These are phyloP conservation scores for Pseudopleuronectes americanus DNA, from an alignment of 2,797 vertebrate species.

Conservation along the genomic window DNA sequence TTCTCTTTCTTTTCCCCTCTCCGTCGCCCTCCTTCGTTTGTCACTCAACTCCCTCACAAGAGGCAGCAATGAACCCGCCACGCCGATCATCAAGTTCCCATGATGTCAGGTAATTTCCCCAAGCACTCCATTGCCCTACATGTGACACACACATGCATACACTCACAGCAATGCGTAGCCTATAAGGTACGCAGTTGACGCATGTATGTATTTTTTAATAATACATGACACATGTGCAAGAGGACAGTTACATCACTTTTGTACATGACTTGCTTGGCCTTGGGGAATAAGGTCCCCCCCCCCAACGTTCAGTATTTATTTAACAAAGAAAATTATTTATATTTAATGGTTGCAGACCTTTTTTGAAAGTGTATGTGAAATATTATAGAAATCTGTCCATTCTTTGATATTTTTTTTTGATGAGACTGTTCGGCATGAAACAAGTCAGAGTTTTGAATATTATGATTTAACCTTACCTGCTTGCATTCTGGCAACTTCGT, in stretches of 20 bases:
- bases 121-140: constrained; percentile 26
- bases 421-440: too few relatives aligned
- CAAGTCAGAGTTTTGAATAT: too few relatives aligned
- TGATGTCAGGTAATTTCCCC: constrained; percentile 80
- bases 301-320: not conserved
- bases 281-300: not conserved
- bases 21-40: not conserved
- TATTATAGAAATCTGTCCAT: not conserved
- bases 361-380: not conserved
- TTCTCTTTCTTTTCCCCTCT: not conserved
- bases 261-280: constrained; percentile 10
- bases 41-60: constrained; percentile 54
- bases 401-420: too few relatives aligned
- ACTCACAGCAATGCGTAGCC: too few relatives aligned
- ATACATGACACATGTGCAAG: constrained; percentile 24
- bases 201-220: constrained; percentile 30
- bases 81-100: constrained; percentile 73
- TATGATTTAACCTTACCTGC: too few relatives aligned
- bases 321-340: constrained; percentile 3
- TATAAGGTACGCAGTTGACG: not conserved
- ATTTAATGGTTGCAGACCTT: not conserved
- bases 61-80: constrained; percentile 78
- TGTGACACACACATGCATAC: not conserved
- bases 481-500: too few relatives aligned
- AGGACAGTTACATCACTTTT: constrained; percentile 7